Conservation (phyloP, 1,140 invertebrate genomes). For the Orius insidiosus region DNA sequence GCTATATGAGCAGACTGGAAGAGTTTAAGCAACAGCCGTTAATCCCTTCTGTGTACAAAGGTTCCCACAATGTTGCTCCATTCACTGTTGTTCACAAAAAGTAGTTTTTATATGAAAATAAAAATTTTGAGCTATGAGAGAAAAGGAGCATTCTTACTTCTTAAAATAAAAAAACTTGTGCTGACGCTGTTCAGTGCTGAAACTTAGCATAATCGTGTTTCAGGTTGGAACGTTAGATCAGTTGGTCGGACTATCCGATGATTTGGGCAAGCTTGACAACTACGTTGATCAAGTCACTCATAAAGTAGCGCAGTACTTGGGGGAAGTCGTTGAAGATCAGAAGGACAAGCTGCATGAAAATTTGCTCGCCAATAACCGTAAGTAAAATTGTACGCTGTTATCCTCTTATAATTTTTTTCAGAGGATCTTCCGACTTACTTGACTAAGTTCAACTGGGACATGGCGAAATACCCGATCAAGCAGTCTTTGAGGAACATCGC, state of each 20-base stretch:
- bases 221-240: slow-evolving; percentile 93
- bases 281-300: slow-evolving; percentile 82
- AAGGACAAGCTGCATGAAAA: slow-evolving; percentile 38
- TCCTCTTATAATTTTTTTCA: slow-evolving; percentile 2
- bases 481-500: slow-evolving; percentile 89
- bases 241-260: slow-evolving; percentile 94
- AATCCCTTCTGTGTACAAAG: no score
- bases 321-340: slow-evolving; percentile 64
- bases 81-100: no score
- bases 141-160: no score
- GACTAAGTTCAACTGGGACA: slow-evolving; percentile 95
- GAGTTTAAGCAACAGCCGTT: no score
- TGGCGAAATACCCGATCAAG: slow-evolving; percentile 97
- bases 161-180: no score
- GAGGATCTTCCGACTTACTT: slow-evolving; percentile 40
- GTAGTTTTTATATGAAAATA: no score
- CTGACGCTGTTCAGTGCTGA: no score
- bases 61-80: no score
- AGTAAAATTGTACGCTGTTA: no score
- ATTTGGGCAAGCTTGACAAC: slow-evolving; percentile 87
- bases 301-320: slow-evolving; percentile 84
- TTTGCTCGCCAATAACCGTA: slow-evolving; percentile 77
- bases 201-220: no score
- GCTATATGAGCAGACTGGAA: no score
- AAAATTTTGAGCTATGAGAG: no score